phyloP scores from a whole-genome alignment of 2,888 invertebrate species.

The Hypolimnas misippus region DNA sequence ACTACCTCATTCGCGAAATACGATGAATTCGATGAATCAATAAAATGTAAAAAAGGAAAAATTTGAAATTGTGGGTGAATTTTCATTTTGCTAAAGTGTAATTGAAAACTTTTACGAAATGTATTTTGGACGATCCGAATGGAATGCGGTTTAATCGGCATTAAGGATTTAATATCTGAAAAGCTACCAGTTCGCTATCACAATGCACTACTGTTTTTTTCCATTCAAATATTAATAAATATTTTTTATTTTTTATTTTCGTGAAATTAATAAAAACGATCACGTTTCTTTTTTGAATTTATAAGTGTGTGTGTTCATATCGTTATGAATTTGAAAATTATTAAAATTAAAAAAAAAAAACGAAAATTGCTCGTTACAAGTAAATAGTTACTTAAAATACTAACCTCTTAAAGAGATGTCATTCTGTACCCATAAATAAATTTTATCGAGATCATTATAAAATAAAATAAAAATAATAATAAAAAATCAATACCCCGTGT shows the following conservation, averaged over 20 bases:
- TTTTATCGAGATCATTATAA: too few species aligned
- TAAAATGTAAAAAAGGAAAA: neutral
- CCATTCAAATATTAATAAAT: neutral
- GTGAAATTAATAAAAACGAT: too few species aligned
- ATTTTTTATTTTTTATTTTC: too few species aligned
- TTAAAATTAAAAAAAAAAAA: too few species aligned
- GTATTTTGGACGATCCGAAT: constrained; percentile 19
- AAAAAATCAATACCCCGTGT: neutral
- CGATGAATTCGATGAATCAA: neutral
- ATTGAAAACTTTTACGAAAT: constrained; percentile 28
- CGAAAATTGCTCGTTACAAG: too few species aligned
- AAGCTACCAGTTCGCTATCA: constrained; percentile 11
- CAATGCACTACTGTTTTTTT: neutral
- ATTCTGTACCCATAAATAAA: too few species aligned
- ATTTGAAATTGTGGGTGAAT: constrained; percentile 8
- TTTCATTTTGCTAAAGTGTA: constrained; percentile 26
- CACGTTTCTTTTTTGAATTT: too few species aligned
- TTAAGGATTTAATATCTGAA: constrained; percentile 28
- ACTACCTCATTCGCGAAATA: neutral
- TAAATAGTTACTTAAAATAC: too few species aligned
- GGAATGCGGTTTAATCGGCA: constrained; percentile 19
- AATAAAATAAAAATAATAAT: too few species aligned
- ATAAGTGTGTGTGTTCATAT: too few species aligned
- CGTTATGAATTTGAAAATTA: too few species aligned
- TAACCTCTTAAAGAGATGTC: too few species aligned